Evolutionary conservation across 2,888 invertebrate genomes (phyloP), one percentile per base, ranked within the genome.

Genomic region (Leptura quadrifasciata): DNA sequence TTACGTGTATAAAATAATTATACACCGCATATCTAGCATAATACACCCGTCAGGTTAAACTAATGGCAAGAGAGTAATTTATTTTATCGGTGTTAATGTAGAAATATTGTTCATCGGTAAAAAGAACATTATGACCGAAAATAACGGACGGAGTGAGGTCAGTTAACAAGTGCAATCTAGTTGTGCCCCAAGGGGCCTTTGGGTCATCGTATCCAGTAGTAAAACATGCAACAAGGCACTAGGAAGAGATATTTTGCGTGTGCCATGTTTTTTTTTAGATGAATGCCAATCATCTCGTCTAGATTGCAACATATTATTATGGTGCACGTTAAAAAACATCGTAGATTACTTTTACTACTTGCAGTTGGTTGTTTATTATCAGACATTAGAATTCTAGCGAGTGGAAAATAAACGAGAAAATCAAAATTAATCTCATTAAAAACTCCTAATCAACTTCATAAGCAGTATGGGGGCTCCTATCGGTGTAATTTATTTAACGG

Each of bases 101-200:
- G 58, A 69, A 69, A 69, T 58, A 58, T 69, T 54, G 58, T 69
- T 55, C 55, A 17, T 2, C 18, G 63, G 69, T 65, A 80, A 78
- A 80, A 80, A 80, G 80, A 71, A 71, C 69, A 80, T 79, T 79
- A 81, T 76, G 72, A 80, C 75, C 73, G 73, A 81, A 80, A 80
- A 80, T 79, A 80, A 81, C 81, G 79, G 81, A 71, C 72, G 60
- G 72, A 67, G 75, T 75, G 78, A 79, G 81, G 81, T 81, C 80
- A 81, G 79, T 80, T 76, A 81, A 81, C 81, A 82, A 83, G 81
- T 82, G 83, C 81, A 80, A 81, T 80, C 79, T 79, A 80, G 58
- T 55, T 73, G 61, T 72, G 72, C 75, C 80, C 78, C 57, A 55
- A 54, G 75, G 79, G 80, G 74, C 64, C 73, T 72, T 78, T 69